These are phyloP conservation scores for Scolopax rusticola DNA, from an alignment of 2,797 vertebrate species.

Conservation along the genomic window DNA sequence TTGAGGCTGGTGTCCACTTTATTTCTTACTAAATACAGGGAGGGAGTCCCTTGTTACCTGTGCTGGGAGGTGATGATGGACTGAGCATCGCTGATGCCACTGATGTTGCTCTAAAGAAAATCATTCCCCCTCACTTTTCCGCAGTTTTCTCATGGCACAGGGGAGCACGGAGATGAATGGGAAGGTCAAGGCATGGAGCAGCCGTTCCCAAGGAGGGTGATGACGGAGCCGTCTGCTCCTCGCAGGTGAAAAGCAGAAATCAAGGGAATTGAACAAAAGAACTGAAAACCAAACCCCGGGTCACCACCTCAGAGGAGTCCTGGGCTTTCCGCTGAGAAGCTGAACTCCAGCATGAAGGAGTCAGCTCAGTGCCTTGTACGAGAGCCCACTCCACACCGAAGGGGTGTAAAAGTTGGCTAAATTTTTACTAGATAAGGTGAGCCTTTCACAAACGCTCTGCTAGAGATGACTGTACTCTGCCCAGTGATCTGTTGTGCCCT, in stretches of 20 bases:
- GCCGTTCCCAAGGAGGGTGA: accelerated
- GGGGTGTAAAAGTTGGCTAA: background rate
- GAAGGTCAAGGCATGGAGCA: background rate
- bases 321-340: background rate
- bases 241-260: background rate
- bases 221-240: background rate
- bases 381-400: background rate
- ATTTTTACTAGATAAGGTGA: background rate
- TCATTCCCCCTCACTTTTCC: background rate
- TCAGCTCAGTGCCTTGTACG: background rate
- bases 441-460: background rate
- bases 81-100: background rate
- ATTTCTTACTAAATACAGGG: accelerated
- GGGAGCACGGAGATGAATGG: background rate
- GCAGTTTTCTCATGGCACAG: background rate
- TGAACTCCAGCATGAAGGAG: background rate
- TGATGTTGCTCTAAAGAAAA: background rate
- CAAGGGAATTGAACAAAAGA: background rate
- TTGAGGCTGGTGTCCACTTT: background rate
- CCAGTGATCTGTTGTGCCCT: background rate
- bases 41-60: background rate
- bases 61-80: background rate
- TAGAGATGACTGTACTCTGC: background rate
- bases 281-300: background rate
- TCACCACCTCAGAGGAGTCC: background rate